Evolutionary conservation across 2,113 vertebrate genomes (phyloP).

Genomic region (Oncorhynchus clarkii): DNA sequence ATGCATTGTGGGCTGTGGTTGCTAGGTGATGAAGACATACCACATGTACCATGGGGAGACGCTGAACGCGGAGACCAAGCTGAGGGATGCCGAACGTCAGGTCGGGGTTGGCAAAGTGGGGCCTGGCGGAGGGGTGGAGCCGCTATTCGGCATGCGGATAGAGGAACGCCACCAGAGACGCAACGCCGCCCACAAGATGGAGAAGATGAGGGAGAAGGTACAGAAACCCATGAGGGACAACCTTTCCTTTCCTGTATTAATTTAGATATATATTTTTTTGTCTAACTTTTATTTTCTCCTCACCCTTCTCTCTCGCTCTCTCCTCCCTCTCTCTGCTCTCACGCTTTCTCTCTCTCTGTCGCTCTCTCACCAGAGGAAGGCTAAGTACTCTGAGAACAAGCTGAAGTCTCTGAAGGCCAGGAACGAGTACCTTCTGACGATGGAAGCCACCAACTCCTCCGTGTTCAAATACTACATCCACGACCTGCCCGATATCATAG

Average conservation of each 20-base stretch:
- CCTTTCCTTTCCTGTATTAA: not conserved
- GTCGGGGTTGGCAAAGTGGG: conserved; percentile 82
- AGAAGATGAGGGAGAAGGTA: conserved; percentile 99
- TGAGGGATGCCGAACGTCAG: conserved; percentile 96
- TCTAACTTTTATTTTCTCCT: not conserved
- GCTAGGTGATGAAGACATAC: conserved; percentile 98
- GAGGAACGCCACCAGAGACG: conserved; percentile 95
- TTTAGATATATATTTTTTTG: not conserved
- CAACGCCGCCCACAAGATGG: conserved; percentile 97
- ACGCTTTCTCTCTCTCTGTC: not conserved
- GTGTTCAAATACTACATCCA: conserved; percentile 99
- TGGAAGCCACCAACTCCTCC: conserved; percentile 96
- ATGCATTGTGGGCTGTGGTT: conserved; percentile 11
- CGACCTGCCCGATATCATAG: conserved; percentile 95
- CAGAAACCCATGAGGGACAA: not conserved
- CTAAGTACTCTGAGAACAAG: conserved; percentile 98
- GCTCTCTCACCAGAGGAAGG: conserved; percentile 83
- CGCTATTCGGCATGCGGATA: conserved; percentile 89
- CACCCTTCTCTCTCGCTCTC: not conserved
- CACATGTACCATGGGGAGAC: conserved; percentile 98
- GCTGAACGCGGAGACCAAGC: conserved; percentile 91
- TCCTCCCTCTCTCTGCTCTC: not conserved
- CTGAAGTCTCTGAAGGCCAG: conserved; percentile 97
- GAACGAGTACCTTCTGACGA: conserved; percentile 94
- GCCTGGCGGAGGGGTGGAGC: conserved; percentile 84